A percentile compares a stretch with the other conserved stretches of the same genome.
Conservation (phyloP, 1,140 invertebrate genomes). For the Ctenoplectra terminalis region DNA sequence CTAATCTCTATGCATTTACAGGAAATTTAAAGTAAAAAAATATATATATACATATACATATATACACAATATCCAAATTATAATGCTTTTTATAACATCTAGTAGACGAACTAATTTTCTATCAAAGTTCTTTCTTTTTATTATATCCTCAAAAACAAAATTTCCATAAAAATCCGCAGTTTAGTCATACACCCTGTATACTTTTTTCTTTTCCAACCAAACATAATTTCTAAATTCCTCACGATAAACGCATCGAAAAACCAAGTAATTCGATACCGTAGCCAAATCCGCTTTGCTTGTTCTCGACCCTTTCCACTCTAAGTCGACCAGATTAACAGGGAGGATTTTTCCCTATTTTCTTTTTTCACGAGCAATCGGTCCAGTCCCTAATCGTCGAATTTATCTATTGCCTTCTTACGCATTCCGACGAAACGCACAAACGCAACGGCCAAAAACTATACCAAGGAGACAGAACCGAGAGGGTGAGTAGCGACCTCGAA, state of each 20-base stretch:
- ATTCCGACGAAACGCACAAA: neutral
- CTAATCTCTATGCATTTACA: too few species aligned
- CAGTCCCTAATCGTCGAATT: conserved; percentile 34
- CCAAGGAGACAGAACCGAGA: neutral
- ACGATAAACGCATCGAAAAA: neutral
- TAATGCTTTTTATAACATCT: too few species aligned
- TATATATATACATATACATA: too few species aligned
- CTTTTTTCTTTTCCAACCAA: too few species aligned
- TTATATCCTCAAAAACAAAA: too few species aligned
- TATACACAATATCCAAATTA: too few species aligned
- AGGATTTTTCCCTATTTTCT: conserved; percentile 2
- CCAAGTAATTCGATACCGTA: neutral
- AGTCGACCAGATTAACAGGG: neutral
- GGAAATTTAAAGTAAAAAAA: too few species aligned
- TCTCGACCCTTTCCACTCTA: neutral
- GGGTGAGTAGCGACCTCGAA: conserved; percentile 25
- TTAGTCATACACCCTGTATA: too few species aligned
- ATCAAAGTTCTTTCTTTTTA: too few species aligned
- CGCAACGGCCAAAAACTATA: conserved; percentile 13
- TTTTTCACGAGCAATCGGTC: conserved; percentile 42
- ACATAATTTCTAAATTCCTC: neutral
- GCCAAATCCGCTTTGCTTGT: conserved; percentile 3
- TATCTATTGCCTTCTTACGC: neutral
- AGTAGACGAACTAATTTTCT: too few species aligned
- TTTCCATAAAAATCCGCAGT: too few species aligned